These are phyloP conservation scores for Hyles euphorbiae DNA, from an alignment of 1,140 invertebrate species.

Conservation along the genomic window DNA sequence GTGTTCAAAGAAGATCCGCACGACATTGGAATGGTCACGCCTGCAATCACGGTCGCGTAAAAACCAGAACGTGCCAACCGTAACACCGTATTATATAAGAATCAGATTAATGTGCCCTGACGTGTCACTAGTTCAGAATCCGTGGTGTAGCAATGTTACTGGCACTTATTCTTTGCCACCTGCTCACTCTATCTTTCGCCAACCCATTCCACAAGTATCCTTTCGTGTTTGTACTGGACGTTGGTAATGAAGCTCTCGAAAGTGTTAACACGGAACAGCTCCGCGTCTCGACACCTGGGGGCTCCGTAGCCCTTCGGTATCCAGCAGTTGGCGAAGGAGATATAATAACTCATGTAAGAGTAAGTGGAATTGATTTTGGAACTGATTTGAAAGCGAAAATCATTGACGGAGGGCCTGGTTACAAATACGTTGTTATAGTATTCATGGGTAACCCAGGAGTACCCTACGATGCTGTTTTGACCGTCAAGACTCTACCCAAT, in stretches of 20 bases:
- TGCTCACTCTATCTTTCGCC: slow-evolving; percentile 28
- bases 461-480: slow-evolving; percentile 56
- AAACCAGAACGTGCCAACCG: slow-evolving; percentile 51
- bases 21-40: slow-evolving; percentile 49
- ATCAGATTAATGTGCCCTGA: slow-evolving; percentile 52
- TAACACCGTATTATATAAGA: slow-evolving; percentile 61
- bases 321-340: slow-evolving; percentile 52
- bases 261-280: slow-evolving; percentile 55
- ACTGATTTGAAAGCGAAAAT: slow-evolving; percentile 60
- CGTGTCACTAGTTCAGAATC: slow-evolving; percentile 33
- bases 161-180: slow-evolving; percentile 31
- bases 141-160: slow-evolving; percentile 49
- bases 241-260: slow-evolving; percentile 66
- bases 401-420: slow-evolving; percentile 62
- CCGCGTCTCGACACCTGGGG: slow-evolving; percentile 51
- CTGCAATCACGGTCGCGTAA: slow-evolving; percentile 46
- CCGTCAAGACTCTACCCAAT: slow-evolving; percentile 41
- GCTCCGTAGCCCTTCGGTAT: slow-evolving; percentile 55
- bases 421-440: slow-evolving; percentile 57
- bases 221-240: slow-evolving; percentile 58
- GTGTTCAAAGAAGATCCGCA: slow-evolving; percentile 30
- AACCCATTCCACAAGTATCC: slow-evolving; percentile 64
- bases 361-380: slow-evolving; percentile 62
- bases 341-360: slow-evolving; percentile 53
- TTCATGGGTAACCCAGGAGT: slow-evolving; percentile 51